A percentile compares a stretch with the other conserved stretches of the same genome.
Evolutionary conservation across 2,797 vertebrate species (phyloP).

Genomic region (Sarcoramphus papa): DNA sequence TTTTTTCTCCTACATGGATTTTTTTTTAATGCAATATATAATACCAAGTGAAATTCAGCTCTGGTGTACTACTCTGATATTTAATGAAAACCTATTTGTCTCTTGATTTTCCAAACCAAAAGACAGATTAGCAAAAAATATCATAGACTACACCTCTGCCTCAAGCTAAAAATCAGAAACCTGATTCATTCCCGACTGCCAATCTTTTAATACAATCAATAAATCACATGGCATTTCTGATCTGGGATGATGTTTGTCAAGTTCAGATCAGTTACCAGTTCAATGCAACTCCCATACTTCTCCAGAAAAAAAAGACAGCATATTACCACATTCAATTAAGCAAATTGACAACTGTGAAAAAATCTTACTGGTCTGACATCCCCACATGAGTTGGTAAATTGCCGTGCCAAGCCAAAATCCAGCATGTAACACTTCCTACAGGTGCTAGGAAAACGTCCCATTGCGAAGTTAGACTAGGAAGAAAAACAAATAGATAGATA

Average conservation of each 20-base stretch:
- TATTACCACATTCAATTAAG: not conserved
- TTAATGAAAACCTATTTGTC: not conserved
- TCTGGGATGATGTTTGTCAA: not conserved
- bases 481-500: conserved; percentile 9
- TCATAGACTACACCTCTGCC: not conserved
- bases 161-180: not conserved
- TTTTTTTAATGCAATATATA: not conserved
- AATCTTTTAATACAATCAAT: not conserved
- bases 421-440: conserved; percentile 98
- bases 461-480: conserved; percentile 95
- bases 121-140: not conserved
- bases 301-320: not conserved
- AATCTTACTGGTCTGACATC: conserved; percentile 95
- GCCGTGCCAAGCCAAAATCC: conserved; percentile 97
- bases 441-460: conserved; percentile 96
- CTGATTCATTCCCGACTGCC: not conserved
- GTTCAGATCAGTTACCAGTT: not conserved
- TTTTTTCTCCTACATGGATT: not conserved
- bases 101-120: not conserved
- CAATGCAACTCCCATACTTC: not conserved
- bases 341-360: not conserved
- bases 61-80: not conserved
- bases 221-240: not conserved
- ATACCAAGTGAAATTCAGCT: not conserved
- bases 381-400: conserved; percentile 97